A percentile compares a stretch with the other conserved stretches of the same genome.
Conservation (phyloP, 1,140 invertebrate species). For the Procambarus clarkii region DNA sequence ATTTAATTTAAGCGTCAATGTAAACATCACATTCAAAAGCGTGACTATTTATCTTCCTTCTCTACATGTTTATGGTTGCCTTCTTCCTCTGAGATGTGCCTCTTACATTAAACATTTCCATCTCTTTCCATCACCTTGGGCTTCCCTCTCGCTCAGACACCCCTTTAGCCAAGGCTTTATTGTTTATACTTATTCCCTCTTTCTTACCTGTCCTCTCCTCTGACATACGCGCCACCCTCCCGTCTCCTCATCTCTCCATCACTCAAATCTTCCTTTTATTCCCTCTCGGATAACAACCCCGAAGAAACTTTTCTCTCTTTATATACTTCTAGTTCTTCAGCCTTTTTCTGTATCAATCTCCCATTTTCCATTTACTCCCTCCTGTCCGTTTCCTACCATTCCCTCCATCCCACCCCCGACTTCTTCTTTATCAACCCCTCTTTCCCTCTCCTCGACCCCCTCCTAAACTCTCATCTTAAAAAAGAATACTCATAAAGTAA, state of each 20-base stretch:
- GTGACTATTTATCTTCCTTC: no score
- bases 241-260: no score
- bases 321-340: background rate
- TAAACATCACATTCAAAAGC: no score
- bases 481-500: background rate
- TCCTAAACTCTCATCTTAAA: background rate
- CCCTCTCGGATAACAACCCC: no score
- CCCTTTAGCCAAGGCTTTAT: no score
- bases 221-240: no score
- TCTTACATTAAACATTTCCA: background rate
- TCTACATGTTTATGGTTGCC: background rate
- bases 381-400: background rate
- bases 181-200: no score
- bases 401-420: background rate
- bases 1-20: no score
- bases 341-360: background rate
- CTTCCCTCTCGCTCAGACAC: no score
- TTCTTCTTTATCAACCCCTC: background rate
- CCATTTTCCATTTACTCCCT: background rate
- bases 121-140: no score
- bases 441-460: background rate
- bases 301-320: background rate
- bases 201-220: no score
- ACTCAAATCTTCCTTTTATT: no score
- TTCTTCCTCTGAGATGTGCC: background rate